These are phyloP conservation scores for Rhabdornis inornatus DNA, from an alignment of 2,113 vertebrate genomes.

Conservation along the genomic window DNA sequence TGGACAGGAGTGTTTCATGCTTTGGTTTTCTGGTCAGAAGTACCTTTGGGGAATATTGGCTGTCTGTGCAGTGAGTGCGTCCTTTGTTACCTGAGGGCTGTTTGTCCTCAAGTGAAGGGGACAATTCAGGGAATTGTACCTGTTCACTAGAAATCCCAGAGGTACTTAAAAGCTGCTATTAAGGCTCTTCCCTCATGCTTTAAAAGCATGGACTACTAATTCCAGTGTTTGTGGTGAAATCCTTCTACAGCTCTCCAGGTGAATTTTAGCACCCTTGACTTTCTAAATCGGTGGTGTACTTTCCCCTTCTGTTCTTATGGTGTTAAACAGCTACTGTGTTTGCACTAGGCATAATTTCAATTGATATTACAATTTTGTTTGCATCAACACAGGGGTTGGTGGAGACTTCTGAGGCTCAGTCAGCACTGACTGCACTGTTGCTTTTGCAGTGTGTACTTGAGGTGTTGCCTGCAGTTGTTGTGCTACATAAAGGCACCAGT, in stretches of 20 bases:
- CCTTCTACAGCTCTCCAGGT: background rate
- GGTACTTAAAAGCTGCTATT: background rate
- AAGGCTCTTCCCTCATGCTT: background rate
- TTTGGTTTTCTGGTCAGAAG: background rate
- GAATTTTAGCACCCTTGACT: background rate
- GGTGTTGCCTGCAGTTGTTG: background rate
- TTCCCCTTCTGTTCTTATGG: background rate
- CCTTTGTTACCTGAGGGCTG: background rate
- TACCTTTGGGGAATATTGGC: background rate
- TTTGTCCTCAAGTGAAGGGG: background rate
- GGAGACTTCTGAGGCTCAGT: background rate
- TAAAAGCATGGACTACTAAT: background rate
- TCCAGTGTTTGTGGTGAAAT: background rate
- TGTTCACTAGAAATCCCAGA: background rate
- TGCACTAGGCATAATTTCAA: background rate
- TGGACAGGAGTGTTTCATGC: background rate
- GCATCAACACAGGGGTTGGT: background rate
- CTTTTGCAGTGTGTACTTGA: background rate
- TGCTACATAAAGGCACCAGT: fast-evolving
- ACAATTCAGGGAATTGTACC: background rate
- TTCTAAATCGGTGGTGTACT: background rate
- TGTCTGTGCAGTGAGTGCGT: background rate
- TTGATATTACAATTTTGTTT: background rate
- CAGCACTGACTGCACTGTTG: background rate
- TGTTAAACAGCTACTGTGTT: background rate